phyloP scores from a whole-genome alignment of 2,888 invertebrate genomes.

The Aporophyla nigra region DNA sequence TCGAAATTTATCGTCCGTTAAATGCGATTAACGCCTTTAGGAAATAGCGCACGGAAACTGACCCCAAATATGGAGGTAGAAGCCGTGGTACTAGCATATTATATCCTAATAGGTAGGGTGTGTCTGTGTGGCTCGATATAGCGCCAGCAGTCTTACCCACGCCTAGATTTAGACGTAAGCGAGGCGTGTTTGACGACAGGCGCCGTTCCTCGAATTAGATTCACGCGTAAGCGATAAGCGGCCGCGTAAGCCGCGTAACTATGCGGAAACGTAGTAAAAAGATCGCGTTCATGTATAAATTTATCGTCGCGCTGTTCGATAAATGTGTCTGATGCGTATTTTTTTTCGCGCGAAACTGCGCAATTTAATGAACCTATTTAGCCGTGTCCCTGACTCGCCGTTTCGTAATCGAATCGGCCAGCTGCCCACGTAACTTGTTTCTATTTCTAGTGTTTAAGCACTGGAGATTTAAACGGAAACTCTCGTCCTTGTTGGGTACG shows the following conservation, averaged over 20 bases:
- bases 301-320: constrained; percentile 84
- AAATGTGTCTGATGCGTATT: constrained; percentile 82
- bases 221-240: constrained; percentile 83
- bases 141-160: constrained; percentile 75
- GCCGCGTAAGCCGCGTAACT: constrained; percentile 82
- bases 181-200: constrained; percentile 83
- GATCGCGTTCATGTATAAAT: constrained; percentile 87
- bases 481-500: constrained; percentile 77
- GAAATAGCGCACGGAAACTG: not conserved
- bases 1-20: constrained; percentile 16
- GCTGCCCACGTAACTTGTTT: constrained; percentile 86
- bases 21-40: constrained; percentile 22
- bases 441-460: constrained; percentile 82
- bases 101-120: constrained; percentile 65
- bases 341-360: constrained; percentile 78
- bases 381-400: constrained; percentile 82
- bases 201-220: constrained; percentile 87
- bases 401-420: constrained; percentile 80
- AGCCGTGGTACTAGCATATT: constrained; percentile 19
- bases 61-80: constrained; percentile 26
- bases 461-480: constrained; percentile 79
- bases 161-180: constrained; percentile 81
- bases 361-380: constrained; percentile 80
- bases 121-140: constrained; percentile 72
- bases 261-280: constrained; percentile 89